Percentiles rank a stretch among this genome's conserved stretches.
These are phyloP conservation scores for Drosophila melanogaster DNA, from an alignment of 1,140 invertebrate genomes.

Conservation along the genomic window Release_6_plus_ISO1_MT NC_004354.4:344001-344500, in stretches of 20 bases:
- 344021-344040: neutral
- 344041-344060: too few species aligned
- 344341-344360: constrained; percentile 47
- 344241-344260: constrained; percentile 1
- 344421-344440: constrained; percentile 1
- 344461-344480: constrained; percentile 69
- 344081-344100: neutral
- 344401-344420: constrained; percentile 16
- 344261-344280: neutral
- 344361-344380: constrained; percentile 49
- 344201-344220: constrained; percentile 50
- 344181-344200: constrained; percentile 40
- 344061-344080: too few species aligned
- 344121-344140: constrained; percentile 40
- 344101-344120: neutral
- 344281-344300: constrained; percentile 16
- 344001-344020: neutral
- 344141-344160: constrained; percentile 64
- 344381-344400: constrained; percentile 4
- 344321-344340: constrained; percentile 14
- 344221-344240: constrained; percentile 14
- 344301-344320: constrained; percentile 12
- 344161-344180: constrained; percentile 5
- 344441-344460: constrained; percentile 11
- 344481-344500: constrained; percentile 75